Evolutionary conservation across 2,113 vertebrate species (phyloP).

Genomic region (Tenrec ecaudatus): DNA sequence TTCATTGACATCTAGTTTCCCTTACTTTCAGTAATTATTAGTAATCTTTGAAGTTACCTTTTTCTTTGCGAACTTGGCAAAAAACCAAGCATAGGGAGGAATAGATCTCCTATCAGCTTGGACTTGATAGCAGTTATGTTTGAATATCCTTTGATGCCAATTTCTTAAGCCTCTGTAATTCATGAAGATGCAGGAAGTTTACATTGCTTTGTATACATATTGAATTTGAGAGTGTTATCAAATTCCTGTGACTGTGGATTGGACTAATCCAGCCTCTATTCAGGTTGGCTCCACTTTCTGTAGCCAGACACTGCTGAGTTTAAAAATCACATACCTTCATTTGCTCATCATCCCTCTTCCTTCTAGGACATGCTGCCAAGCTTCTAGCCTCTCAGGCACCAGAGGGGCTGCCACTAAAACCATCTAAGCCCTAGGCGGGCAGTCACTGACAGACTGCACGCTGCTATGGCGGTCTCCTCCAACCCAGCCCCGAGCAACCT

Average conservation of each 20-base stretch:
- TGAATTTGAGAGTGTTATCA: not conserved
- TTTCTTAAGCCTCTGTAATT: too few species aligned
- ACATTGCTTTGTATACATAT: not conserved
- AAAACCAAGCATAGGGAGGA: too few species aligned
- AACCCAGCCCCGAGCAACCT: not conserved
- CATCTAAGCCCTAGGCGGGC: slow-evolving; percentile 22
- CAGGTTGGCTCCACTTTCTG: not conserved
- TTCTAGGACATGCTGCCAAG: not conserved
- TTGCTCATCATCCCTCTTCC: not conserved
- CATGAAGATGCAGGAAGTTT: not conserved
- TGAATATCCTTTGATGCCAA: too few species aligned
- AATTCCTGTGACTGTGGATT: not conserved
- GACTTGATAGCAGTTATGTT: too few species aligned
- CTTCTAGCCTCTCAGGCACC: slow-evolving; percentile 7
- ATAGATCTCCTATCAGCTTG: too few species aligned
- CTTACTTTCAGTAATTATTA: too few species aligned
- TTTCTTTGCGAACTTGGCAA: too few species aligned
- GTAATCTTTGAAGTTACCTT: too few species aligned
- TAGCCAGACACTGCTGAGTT: not conserved
- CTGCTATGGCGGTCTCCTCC: not conserved
- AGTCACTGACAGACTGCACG: not conserved
- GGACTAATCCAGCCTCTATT: not conserved
- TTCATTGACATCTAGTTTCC: too few species aligned
- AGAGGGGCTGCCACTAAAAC: not conserved
- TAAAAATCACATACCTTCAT: not conserved